Base-by-base conservation (phyloP, 2,113 vertebrate species). In the Columba livia region DNA sequence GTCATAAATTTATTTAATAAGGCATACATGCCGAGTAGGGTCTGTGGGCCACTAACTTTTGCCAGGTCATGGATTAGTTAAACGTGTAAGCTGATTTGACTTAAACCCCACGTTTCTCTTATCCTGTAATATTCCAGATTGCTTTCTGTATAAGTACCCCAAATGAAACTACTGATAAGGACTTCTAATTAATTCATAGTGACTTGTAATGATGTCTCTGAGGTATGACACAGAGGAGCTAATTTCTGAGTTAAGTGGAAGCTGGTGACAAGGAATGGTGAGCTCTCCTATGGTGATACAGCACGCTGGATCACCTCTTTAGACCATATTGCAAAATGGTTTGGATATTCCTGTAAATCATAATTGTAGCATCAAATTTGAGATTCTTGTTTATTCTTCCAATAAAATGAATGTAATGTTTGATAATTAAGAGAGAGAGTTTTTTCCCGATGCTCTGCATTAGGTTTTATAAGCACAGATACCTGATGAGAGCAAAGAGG, bases 281-380 rank as follows among this genome's bases (percentile, higher is more conserved):
- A 69, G 57, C 67, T 44, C 72, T 17, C 6, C 1, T 15, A 16
- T 1, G 4, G 12, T 8, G 18, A 19, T 20, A 31, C 17, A 29
- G 80, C 56, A 36, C 1, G 0, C 1, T 2, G 26, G 13, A 7
- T 36, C 54, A 9, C 57, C 47, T 54, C 3, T 1, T 40, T 21
- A 56, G 12, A 2, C 47, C 2, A 1, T 28, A 0, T 2, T 25
- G 60, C 38, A 10, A 78, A 42, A 32, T 2, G 53, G 9, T 7
- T 71, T 20, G 78, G 58, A 3, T 31, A 2, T 19, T 10, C 70
- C 61, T 75, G 48, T 20, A 6, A 40, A 38, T 29, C 19, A 47
- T 31, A 42, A 9, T 7, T 8, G 58, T 12, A 54, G 67, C 61
- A 32, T 32, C 83, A 17, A 4, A 2, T 29, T 16, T 9, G 54